Base-by-base conservation (phyloP, 2,888 invertebrate species). In the Morpho achilles region DNA sequence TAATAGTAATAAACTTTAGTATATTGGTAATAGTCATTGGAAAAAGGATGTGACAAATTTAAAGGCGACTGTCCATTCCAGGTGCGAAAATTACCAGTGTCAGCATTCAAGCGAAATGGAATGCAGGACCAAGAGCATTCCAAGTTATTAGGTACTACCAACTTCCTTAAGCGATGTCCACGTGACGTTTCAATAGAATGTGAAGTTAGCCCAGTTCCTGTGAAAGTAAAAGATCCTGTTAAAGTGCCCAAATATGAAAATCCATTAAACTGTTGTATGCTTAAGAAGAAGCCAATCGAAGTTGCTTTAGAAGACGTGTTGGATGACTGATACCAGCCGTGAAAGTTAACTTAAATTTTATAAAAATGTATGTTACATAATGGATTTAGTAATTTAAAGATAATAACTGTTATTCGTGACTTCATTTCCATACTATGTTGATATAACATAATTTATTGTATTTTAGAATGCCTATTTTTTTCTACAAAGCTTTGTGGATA, bases 51-150 rank as follows among this genome's bases (percentile, higher is more conserved):
- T 50, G 32, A n/a, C 43, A 51, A 41, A 43, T 56, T 80, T 76
- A 82, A 79, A 63, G 69, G 75, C 67, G 65, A 69, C 72, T 77
- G 68, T 83, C 72, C 77, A 72, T 89, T 89, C 74, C 89, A 89
- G 89, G 88, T 89, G 66, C 73, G 73, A 68, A 69, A 75, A 74
- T 71, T 88, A 65, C 89, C 89, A 59, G 82, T 85, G 63, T 67
- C 81, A 62, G 87, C 87, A 61, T 88, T 89, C 77, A 89, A 88
- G 75, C 85, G 89, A 58, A 89, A 89, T 67, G 89, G 89, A 63
- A 84, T 88, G 79, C 89, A 89, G 69, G 89, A 89, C 67, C 85
- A 87, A 69, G 86, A 87, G 66, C 82, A 86, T 74, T 87, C 89
- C 56, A 80, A 76, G 70, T 60, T 74, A 54, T 72, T 83, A 65